phyloP scores from a whole-genome alignment of 2,888 invertebrate species.

The Nemurella pictetii region DNA sequence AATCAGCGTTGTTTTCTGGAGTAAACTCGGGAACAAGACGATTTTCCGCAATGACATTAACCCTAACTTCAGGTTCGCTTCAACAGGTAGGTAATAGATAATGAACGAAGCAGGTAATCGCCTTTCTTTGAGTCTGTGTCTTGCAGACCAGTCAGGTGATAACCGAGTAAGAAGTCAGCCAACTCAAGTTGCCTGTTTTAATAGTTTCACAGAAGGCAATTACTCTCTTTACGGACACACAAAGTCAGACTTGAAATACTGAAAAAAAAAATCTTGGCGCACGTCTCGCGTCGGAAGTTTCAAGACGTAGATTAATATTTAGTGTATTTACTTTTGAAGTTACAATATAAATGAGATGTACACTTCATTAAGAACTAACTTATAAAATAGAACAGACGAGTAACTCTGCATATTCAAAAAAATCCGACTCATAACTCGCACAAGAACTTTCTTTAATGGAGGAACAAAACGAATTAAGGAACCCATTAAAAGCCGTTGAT shows the following conservation, averaged over 20 bases:
- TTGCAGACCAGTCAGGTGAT: background rate
- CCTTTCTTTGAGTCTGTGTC: background rate
- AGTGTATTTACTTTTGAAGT: background rate
- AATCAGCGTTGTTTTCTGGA: too few relatives aligned
- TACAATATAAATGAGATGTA: background rate
- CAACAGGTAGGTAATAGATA: background rate
- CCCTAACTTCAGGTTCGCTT: background rate
- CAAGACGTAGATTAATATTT: background rate
- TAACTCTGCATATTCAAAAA: background rate
- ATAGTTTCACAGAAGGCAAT: background rate
- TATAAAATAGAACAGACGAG: background rate
- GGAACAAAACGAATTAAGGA: background rate
- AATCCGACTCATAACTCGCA: background rate
- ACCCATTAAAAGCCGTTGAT: background rate
- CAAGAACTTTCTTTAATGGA: background rate
- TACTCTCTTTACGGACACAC: background rate
- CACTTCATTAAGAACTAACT: background rate
- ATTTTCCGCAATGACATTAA: background rate
- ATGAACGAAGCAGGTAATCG: background rate
- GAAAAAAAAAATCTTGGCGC: background rate
- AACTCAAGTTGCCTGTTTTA: background rate
- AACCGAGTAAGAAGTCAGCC: background rate
- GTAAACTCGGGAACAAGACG: background rate
- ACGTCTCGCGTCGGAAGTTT: background rate
- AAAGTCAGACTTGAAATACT: background rate